Evolutionary conservation across 2,888 invertebrate species (phyloP), one percentile per base, ranked within the genome.

Genomic region (Euspilapteryx auroguttella): DNA sequence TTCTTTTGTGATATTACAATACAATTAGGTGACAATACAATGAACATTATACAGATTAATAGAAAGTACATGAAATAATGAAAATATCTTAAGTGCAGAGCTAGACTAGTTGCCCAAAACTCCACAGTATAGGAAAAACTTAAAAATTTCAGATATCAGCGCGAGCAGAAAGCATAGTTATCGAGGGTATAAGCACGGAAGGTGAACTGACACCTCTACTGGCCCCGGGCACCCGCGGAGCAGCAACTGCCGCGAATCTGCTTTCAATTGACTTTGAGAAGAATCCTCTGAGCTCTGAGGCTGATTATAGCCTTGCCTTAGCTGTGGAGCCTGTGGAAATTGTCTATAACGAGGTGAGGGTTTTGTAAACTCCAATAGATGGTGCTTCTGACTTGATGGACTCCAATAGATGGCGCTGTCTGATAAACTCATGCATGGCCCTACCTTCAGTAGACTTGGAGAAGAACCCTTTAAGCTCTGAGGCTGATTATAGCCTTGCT

Each of bases 401-500:
- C n/a, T n/a, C n/a, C n/a, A n/a, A n/a, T n/a, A n/a, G n/a, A n/a
- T n/a, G n/a, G n/a, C n/a, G n/a, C n/a, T n/a, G n/a, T n/a, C n/a
- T n/a, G n/a, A n/a, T n/a, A n/a, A n/a, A n/a, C n/a, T n/a, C n/a
- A n/a, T n/a, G n/a, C n/a, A n/a, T n/a, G n/a, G n/a, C n/a, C n/a
- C 81, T 89, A 32, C 75, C 91, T 34, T 82, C 87, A 0, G 49
- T 88, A 15, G 89, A 90, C 49, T 78, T 88, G 38, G 89, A 89
- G 50, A 82, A 82, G 47, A 82, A 86, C 45, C 85, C 87, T 1
- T 51, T 77, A 4, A 80, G 79, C 37, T 75, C 79, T 4, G 81
- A 83, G 32, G 84, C 83, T 13, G 84, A 86, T 43, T 85, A 84
- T 42, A 85, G 84, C 8, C 51, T 89, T 2, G 79, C 79, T 31